Conservation (phyloP, 2,797 vertebrate species). For the Hyperoplus immaculatus region DNA sequence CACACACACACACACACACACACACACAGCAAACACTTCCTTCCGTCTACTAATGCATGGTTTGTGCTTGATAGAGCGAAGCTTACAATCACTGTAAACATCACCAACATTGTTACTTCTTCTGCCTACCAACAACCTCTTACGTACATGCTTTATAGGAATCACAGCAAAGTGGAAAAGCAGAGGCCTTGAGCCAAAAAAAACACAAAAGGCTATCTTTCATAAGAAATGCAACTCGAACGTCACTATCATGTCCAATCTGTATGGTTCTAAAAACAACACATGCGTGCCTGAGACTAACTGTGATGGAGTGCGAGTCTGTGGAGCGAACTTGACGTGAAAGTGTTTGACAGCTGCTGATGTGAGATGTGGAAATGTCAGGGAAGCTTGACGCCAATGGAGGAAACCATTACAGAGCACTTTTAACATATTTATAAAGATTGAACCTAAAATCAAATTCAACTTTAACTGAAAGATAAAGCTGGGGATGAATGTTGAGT, state of each 20-base stretch:
- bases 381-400: slow-evolving; percentile 44
- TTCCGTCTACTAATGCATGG: slow-evolving; percentile 43
- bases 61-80: slow-evolving; percentile 28
- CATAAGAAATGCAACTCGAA: slow-evolving; percentile 15
- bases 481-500: slow-evolving; percentile 7
- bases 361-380: slow-evolving; percentile 57
- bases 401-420: slow-evolving; percentile 24
- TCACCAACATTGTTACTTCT: slow-evolving; percentile 18
- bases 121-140: slow-evolving; percentile 4
- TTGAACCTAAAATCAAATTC: slow-evolving; percentile 24
- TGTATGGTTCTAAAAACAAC: slow-evolving; percentile 36
- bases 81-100: slow-evolving; percentile 54
- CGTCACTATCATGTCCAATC: slow-evolving; percentile 32
- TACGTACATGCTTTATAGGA: not conserved
- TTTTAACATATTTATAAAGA: slow-evolving; percentile 16
- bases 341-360: slow-evolving; percentile 45
- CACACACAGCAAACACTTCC: slow-evolving; percentile 17
- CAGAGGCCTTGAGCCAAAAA: not conserved
- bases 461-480: slow-evolving; percentile 20
- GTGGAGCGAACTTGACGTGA: slow-evolving; percentile 36
- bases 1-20: not conserved
- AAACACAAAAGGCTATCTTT: slow-evolving; percentile 19
- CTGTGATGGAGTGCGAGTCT: slow-evolving; percentile 49
- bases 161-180: slow-evolving; percentile 23
- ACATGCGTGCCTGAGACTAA: slow-evolving; percentile 15